Conservation (phyloP, 2,113 vertebrate genomes). For the Cyphomyrus discorhynchus region DNA sequence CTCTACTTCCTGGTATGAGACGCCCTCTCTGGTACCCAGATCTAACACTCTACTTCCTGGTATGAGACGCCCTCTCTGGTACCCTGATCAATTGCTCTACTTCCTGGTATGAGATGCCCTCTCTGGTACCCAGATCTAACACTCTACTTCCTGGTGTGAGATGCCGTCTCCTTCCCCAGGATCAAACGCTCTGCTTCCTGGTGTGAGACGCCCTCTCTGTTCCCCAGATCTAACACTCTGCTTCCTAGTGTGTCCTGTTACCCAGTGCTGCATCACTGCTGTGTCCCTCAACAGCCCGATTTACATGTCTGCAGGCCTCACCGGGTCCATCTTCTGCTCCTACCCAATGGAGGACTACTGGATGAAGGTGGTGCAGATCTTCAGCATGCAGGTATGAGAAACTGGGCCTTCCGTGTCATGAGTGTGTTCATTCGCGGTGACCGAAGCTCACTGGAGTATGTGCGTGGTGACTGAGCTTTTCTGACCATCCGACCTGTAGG, state of each 20-base stretch:
- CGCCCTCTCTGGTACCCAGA: no score
- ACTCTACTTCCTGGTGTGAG: neutral
- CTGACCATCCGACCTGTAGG: neutral
- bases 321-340: slow-evolving; percentile 92
- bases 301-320: slow-evolving; percentile 90
- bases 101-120: no score
- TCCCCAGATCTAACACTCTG: neutral
- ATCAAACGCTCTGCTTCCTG: slow-evolving; percentile 38
- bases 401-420: neutral
- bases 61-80: no score
- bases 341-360: slow-evolving; percentile 93
- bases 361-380: slow-evolving; percentile 91
- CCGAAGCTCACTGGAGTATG: neutral
- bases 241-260: slow-evolving; percentile 63
- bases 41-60: no score
- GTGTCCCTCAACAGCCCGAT: slow-evolving; percentile 91
- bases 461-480: neutral
- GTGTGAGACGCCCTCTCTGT: no score
- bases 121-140: no score
- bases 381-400: slow-evolving; percentile 82
- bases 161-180: neutral
- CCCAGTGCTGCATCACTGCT: slow-evolving; percentile 91
- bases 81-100: no score
- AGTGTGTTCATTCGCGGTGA: neutral
- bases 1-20: no score